Conservation (phyloP, 2,888 invertebrate species). For the Syrphus vitripennis region DNA sequence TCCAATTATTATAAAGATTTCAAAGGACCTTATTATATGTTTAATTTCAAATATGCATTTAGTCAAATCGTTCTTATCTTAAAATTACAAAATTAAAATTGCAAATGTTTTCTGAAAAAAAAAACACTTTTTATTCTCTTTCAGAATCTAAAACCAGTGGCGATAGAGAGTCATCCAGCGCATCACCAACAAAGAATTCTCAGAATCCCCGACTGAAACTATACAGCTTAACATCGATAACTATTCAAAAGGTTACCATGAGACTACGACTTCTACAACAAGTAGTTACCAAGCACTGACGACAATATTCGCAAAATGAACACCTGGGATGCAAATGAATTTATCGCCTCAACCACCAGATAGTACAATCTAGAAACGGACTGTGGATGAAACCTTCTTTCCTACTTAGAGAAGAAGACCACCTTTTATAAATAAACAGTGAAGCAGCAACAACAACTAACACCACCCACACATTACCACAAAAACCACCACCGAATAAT, state of each 20-base stretch:
- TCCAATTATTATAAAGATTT: too few relatives aligned
- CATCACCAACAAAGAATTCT: neutral
- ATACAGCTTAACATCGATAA: neutral
- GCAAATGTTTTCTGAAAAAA: neutral
- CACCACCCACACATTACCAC: neutral
- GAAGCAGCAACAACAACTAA: neutral
- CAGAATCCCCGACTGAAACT: neutral
- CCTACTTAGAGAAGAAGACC: slow-evolving; percentile 16
- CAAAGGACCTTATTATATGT: too few relatives aligned
- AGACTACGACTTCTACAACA: neutral
- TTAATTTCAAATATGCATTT: neutral
- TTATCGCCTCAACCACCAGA: slow-evolving; percentile 28
- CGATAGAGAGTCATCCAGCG: neutral
- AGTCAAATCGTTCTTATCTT: neutral
- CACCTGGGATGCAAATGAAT: slow-evolving; percentile 55
- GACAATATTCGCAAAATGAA: slow-evolving; percentile 43
- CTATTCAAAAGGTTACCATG: slow-evolving; percentile 44
- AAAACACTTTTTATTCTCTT: neutral
- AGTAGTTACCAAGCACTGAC: neutral
- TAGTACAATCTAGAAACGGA: slow-evolving; percentile 43
- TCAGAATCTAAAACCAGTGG: neutral
- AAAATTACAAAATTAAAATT: neutral
- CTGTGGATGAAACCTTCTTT: slow-evolving; percentile 5
- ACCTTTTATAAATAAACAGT: neutral
- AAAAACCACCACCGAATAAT: slow-evolving; percentile 46